phyloP scores from a whole-genome alignment of 2,888 invertebrate genomes.

The Andrena dorsata region DNA sequence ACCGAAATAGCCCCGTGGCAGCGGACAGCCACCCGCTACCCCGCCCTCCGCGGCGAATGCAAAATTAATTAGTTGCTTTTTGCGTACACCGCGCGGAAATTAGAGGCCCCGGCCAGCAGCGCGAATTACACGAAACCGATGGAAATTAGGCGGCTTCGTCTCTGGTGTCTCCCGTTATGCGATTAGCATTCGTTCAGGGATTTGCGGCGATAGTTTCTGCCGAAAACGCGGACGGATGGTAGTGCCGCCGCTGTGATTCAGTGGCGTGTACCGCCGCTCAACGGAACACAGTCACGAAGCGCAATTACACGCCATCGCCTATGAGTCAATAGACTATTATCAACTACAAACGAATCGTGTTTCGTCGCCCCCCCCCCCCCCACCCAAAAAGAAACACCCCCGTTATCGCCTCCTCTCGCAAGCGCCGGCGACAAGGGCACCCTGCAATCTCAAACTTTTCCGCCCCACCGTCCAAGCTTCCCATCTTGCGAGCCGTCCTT shows the following conservation, averaged over 20 bases:
- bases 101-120: constrained; percentile 19
- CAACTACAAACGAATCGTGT: too few species aligned
- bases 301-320: too few species aligned
- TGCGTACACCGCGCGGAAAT: constrained; percentile 40
- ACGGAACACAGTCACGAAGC: too few species aligned
- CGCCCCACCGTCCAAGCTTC: constrained; percentile 28
- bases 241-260: too few species aligned
- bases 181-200: too few species aligned
- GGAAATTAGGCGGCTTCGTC: background rate
- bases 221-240: too few species aligned
- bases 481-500: constrained; percentile 46
- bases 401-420: too few species aligned
- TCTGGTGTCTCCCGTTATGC: background rate
- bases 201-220: too few species aligned
- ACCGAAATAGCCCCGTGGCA: constrained; percentile 34
- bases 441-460: constrained; percentile 51
- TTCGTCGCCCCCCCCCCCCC: too few species aligned
- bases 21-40: constrained; percentile 22
- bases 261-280: too few species aligned
- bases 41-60: constrained; percentile 6
- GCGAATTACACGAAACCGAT: background rate
- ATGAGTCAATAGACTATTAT: too few species aligned
- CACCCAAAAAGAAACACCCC: too few species aligned
- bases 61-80: constrained; percentile 56
- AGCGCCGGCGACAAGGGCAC: constrained; percentile 7